phyloP scores from a whole-genome alignment of 2,113 vertebrate genomes.

The Leuciscus idus region DNA sequence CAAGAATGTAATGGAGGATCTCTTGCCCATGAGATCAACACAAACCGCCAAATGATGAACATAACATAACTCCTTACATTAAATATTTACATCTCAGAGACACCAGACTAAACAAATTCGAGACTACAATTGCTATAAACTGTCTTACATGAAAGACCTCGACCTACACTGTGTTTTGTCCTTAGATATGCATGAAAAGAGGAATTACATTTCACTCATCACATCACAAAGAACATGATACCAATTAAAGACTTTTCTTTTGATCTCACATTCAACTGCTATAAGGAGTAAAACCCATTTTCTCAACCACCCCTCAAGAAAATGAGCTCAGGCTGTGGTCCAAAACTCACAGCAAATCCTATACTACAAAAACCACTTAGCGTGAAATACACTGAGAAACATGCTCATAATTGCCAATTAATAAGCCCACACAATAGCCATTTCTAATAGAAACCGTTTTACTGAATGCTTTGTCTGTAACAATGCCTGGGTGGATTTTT shows the following conservation, averaged over 20 bases:
- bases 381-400: neutral
- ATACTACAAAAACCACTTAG: neutral
- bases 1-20: too few relatives aligned
- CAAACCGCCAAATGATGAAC: neutral
- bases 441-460: neutral
- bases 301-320: conserved; percentile 34
- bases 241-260: conserved; percentile 29
- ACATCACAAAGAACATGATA: conserved; percentile 22
- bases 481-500: neutral
- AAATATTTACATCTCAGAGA: conserved; percentile 4
- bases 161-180: neutral
- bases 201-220: neutral
- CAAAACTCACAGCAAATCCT: conserved; percentile 17
- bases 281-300: conserved; percentile 34
- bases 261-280: neutral
- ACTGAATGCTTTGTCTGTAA: neutral
- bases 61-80: neutral
- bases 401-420: neutral
- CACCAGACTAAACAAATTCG: neutral
- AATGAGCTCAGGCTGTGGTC: conserved; percentile 33
- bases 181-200: conserved; percentile 1
- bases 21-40: neutral
- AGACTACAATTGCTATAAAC: neutral
- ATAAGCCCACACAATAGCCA: neutral
- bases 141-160: neutral